A percentile compares a stretch with the other conserved stretches of the same genome.
Evolutionary conservation across 2,797 vertebrate genomes (phyloP).

Genomic region (Sebastes umbrosus): DNA sequence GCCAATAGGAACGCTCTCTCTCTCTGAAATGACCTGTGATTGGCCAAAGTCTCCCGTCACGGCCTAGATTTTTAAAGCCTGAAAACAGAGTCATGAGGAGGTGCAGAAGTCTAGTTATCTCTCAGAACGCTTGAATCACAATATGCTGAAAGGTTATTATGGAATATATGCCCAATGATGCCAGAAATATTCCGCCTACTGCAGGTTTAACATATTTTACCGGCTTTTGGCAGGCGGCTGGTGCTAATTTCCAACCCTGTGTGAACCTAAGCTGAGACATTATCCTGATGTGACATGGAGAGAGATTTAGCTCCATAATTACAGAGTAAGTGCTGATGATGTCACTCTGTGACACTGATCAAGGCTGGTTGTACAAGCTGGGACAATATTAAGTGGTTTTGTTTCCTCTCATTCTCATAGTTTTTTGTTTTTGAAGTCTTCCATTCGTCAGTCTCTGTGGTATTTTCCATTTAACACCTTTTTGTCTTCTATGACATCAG

Average conservation of each 20-base stretch:
- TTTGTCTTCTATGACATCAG: background rate
- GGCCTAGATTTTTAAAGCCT: too few relatives aligned
- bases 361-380: background rate
- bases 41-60: too few relatives aligned
- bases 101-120: too few relatives aligned
- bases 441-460: background rate
- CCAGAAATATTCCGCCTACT: too few relatives aligned
- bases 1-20: too few relatives aligned
- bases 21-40: too few relatives aligned
- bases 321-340: background rate
- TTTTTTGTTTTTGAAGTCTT: background rate
- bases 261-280: background rate
- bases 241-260: background rate
- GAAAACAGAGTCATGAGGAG: too few relatives aligned
- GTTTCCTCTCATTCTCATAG: background rate
- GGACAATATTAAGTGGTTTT: background rate
- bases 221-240: too few relatives aligned
- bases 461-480: background rate
- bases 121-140: too few relatives aligned
- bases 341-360: background rate
- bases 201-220: too few relatives aligned
- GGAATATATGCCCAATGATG: too few relatives aligned
- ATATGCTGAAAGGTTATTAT: too few relatives aligned
- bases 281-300: background rate
- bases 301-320: conserved; percentile 1